Conservation (phyloP, 53 echinoderm and acorn worm species). For the Paracentrotus lividus region DNA sequence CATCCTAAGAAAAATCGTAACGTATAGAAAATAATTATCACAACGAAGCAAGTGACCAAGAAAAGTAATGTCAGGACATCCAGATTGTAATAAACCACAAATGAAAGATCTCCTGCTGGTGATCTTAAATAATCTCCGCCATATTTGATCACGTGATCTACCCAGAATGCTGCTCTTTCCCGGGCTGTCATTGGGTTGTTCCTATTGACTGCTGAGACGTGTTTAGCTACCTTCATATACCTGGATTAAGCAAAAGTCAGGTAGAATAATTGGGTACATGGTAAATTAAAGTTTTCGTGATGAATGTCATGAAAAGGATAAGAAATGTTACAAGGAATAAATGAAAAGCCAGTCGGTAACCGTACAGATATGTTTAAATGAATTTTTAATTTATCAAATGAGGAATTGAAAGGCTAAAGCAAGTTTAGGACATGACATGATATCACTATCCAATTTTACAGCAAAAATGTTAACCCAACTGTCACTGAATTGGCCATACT, state of each 20-base stretch:
- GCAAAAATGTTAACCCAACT: no score
- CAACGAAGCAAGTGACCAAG: not conserved
- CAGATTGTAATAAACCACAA: constrained; percentile 6
- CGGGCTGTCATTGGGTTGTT: constrained; percentile 48
- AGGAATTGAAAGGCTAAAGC: no score
- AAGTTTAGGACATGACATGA: no score
- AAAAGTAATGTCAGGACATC: constrained; percentile 4
- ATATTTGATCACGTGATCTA: constrained; percentile 59
- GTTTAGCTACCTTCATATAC: not conserved
- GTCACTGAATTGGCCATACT: no score
- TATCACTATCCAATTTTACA: no score
- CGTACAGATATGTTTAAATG: no score
- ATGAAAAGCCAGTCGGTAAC: no score
- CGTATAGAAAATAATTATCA: not conserved
- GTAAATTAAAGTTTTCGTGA: not conserved
- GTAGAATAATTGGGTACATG: not conserved
- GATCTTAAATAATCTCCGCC: constrained; percentile 48
- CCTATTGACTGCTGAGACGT: constrained; percentile 23
- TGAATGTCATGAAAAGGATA: not conserved
- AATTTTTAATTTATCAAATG: no score
- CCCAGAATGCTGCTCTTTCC: constrained; percentile 50
- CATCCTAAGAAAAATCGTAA: not conserved
- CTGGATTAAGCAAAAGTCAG: not conserved
- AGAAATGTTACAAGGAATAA: not conserved
- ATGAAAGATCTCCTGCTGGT: constrained; percentile 6